Evolutionary conservation across 2,797 vertebrate genomes (phyloP).

Genomic region (Coreius guichenoti): DNA sequence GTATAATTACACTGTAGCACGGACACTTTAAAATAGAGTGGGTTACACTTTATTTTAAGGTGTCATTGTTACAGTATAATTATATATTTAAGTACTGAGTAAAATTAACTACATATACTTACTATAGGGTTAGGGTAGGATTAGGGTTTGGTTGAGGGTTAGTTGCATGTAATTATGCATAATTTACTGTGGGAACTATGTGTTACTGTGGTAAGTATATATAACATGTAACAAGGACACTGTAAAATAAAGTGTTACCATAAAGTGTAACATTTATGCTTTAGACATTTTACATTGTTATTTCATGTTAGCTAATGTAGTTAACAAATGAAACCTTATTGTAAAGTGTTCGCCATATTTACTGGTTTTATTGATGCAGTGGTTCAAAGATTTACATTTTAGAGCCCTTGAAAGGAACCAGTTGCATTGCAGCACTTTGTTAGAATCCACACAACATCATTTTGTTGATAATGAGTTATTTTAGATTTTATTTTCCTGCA

Average conservation of each 20-base stretch:
- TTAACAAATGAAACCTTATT: not conserved
- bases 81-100: no score
- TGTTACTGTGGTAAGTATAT: no score
- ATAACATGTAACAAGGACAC: no score
- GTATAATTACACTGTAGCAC: not conserved
- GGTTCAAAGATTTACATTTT: not conserved
- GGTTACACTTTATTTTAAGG: no score
- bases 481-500: not conserved
- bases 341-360: not conserved
- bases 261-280: not conserved
- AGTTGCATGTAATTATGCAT: no score
- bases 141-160: no score
- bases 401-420: not conserved
- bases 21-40: not conserved
- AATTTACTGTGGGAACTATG: no score
- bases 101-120: no score
- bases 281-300: not conserved
- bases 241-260: no score
- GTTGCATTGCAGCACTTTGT: not conserved
- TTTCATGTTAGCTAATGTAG: not conserved
- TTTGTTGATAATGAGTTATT: not conserved
- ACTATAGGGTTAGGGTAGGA: no score
- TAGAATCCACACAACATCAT: not conserved
- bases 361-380: not conserved
- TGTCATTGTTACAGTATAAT: no score